Conservation (phyloP, 2,797 vertebrate species). For the Fringilla coelebs region DNA sequence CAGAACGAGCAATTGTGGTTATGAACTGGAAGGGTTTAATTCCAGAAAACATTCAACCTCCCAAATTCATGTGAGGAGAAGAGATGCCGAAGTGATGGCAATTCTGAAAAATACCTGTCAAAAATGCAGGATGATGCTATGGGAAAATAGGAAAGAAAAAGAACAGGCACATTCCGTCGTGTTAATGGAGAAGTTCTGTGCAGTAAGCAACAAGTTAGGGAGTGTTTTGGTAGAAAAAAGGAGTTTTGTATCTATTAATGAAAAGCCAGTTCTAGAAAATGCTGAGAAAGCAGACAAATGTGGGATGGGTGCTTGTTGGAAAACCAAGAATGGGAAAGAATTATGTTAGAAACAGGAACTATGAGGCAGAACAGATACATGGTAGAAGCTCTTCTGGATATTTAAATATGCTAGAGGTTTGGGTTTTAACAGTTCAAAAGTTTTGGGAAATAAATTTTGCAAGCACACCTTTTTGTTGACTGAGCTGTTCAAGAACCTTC, state of each 20-base stretch:
- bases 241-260: neutral
- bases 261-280: neutral
- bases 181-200: neutral
- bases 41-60: neutral
- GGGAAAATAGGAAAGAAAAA: neutral
- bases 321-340: neutral
- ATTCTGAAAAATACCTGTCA: neutral
- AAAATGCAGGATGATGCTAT: neutral
- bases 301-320: neutral
- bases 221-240: neutral
- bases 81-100: neutral
- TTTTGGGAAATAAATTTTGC: neutral
- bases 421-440: neutral
- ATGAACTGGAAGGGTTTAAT: neutral
- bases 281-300: neutral
- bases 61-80: neutral
- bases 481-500: neutral
- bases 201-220: neutral
- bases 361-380: neutral
- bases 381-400: neutral
- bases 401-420: neutral
- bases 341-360: neutral
- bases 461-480: neutral
- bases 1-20: neutral
- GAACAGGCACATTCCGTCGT: neutral